Percentiles rank a stretch among this genome's conserved stretches.
Conservation (phyloP, 2,888 invertebrate genomes). For the Noctua pronuba region DNA sequence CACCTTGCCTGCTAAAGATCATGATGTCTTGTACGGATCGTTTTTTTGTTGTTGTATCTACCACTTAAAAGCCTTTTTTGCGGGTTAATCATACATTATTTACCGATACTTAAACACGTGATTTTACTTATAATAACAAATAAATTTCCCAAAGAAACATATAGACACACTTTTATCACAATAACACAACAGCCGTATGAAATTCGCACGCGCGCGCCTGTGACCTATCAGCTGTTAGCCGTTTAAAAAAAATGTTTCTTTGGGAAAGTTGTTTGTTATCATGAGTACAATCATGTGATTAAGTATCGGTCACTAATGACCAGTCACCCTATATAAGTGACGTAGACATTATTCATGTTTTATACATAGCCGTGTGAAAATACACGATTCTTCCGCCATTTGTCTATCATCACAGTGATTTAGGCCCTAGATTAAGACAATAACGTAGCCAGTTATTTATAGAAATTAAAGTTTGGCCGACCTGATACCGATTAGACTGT, state of each 20-base stretch:
- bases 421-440: neutral
- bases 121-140: too few relatives aligned
- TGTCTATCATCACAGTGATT: neutral
- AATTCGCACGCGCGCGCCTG: too few relatives aligned
- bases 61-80: neutral
- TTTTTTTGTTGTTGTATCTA: neutral
- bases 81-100: neutral
- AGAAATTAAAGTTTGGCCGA: conserved; percentile 24
- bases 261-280: too few relatives aligned
- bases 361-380: neutral
- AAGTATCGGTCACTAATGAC: too few relatives aligned
- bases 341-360: conserved; percentile 23
- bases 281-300: too few relatives aligned
- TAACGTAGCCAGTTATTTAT: conserved; percentile 15
- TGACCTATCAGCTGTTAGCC: too few relatives aligned
- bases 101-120: too few relatives aligned
- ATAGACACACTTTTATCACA: too few relatives aligned
- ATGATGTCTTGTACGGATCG: neutral
- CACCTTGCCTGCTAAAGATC: neutral
- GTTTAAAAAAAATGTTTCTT: too few relatives aligned
- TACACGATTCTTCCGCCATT: neutral
- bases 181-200: too few relatives aligned
- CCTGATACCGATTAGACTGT: conserved; percentile 57
- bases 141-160: too few relatives aligned
- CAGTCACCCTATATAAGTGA: neutral